Evolutionary conservation across 2,888 invertebrate genomes (phyloP), one percentile per base, ranked within the genome.

Genomic region (Drosophila mimetica): DNA sequence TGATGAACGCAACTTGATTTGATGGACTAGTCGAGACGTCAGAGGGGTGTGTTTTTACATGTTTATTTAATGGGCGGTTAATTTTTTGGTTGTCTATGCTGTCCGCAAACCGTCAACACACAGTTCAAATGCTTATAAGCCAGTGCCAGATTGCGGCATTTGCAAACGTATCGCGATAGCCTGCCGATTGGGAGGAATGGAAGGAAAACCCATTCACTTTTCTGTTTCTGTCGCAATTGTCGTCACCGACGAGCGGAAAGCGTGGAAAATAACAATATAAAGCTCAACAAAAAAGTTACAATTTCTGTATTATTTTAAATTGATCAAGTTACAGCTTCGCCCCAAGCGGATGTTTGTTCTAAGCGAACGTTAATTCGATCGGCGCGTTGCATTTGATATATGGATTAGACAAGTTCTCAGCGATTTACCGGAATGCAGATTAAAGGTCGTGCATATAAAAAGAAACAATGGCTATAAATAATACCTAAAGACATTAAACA

Each of bases 121-220:
- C 52, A 50, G 50, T 73, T 61, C n/a, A 54, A 74, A 69, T 47
- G 44, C 61, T 75, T 75, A 75, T 66, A 77, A 64, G 74, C 70
- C 59, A 67, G 71, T 70, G 70, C 72, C 72, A 72, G 64, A 81
- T 82, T 82, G 87, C 82, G 79, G 87, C 82, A 82, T 79, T 85
- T 85, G 86, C 86, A 53, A 79, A 69, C 67, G 53, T 46, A 72
- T 34, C 37, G 54, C 72, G 63, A 69, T 67, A 58, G 69, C 25
- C 25, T 25, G 25, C 39, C 57, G 47, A 50, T 70, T 55, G 47
- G 44, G 41, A 58, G 70, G 70, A 53, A 63, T 58, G 70, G 70
- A 50, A 55, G 61, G 53, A 61, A 50, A 71, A 57, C 47, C 82
- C 82, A 85, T 82, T 82, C 82, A 82, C 82, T 82, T 82, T 82